Evolutionary conservation across 1,140 invertebrate genomes (phyloP), one percentile per base, ranked within the genome.

Genomic region (Uloborus diversus): DNA sequence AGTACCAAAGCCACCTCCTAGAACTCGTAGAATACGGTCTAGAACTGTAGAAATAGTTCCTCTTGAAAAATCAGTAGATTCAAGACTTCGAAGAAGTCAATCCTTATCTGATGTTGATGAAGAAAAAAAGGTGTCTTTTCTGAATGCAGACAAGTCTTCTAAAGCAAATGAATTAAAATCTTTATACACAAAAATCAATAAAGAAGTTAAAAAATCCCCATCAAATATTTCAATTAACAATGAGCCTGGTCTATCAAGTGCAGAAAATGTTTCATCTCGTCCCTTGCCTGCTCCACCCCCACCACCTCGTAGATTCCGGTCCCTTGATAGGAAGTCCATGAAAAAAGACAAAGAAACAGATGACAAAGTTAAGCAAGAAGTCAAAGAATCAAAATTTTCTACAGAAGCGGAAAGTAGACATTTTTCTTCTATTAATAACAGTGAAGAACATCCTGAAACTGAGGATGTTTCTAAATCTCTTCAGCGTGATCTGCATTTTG

Each of bases 251-350:
- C 57, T 37, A 14, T 79, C 75, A 27, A 81, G 64, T 57, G 20
- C 23, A 27, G 57, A 76, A 17, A 53, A 37, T 25, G 27, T 75
- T n/a, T 62, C 53, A 47, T 23, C 33, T 37, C 59, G 79, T 14
- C 79, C 79, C 13, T 37, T 81, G 33, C 79, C 79, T 37, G 65
- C 79, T 17, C 81, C 79, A 23, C 62, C 79, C 17, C 81, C 70
- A 3, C 78, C 81, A 20, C 76, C 68, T 20, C 69, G 78, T 33
- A 71, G 49, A 25, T 82, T 79, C 9, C 51, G 70, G 3, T 62
- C 64, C 35, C 13, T 68, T 14, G 64, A 70, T 35, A 32, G 70
- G 4, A 66, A 68, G 23, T 42, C 70, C 13, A 76, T 65, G 37
- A 17, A 14, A 53, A 64, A 61, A 17, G 42, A 59, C 9, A 37